Base-by-base conservation (phyloP, 1,140 invertebrate genomes). In the Pararge aegeria region DNA sequence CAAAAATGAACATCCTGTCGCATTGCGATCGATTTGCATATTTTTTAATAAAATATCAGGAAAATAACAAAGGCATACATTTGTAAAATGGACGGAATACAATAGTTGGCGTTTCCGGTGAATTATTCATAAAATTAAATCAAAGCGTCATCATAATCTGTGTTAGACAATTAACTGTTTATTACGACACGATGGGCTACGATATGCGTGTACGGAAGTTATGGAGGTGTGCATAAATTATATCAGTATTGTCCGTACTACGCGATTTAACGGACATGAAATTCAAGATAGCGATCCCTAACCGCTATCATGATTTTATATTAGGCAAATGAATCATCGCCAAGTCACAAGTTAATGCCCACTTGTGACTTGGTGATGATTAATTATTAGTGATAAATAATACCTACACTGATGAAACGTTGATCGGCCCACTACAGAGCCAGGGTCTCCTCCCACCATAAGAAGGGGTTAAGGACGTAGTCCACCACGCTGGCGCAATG, bases 101-200 rank as follows among this genome's bases (percentile, higher is more conserved):
- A 73, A 80, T 89, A 83, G 83, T 87, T 73, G 67, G 70, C 61
- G 72, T 74, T 85, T 89, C 86, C 86, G 83, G 77, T 70, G 67
- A 83, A 83, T 86, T 81, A 83, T 89, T 85, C 78, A 81, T 85
- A 87, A 87, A 80, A 79, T 84, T 78, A 76, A 82, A 86, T 86
- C 77, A 80, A 66, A 67, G 61, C 62, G 64, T 73, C 72, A 72
- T 81, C 68, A 81, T 81, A 84, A 84, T 81, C 69, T 75, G 75
- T 60, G 68, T 63, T 70, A 74, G 62, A 76, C 79, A 80, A 83
- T 84, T 82, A 78, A 53, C 40, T 66, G 62, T 56, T 56, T 57
- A 67, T 76, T 66, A 73, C 60, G 54, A 65, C 64, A 60, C 51
- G 52, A 44, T 56, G 61, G 55, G 53, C 38, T 18, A 44, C n/a